Base-by-base conservation (phyloP, 2,888 invertebrate species). In the Platycheirus albimanus region DNA sequence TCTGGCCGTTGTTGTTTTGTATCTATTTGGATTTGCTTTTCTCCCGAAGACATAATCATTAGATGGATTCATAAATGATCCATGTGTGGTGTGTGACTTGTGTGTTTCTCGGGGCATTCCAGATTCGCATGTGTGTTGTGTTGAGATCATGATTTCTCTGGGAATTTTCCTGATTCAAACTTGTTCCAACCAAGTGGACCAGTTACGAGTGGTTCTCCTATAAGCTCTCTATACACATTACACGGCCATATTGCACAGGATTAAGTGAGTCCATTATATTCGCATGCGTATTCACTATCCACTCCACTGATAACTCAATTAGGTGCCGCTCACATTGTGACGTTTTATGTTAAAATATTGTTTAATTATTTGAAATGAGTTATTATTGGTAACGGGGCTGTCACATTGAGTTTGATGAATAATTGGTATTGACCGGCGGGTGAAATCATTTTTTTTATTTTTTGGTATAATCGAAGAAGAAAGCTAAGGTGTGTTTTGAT, bases 31-130 rank as follows among this genome's bases (percentile, higher is more conserved):
- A 36, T 75, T 64, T 70, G 70, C 75, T 75, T 75, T 80, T 71
- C 76, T 71, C 81, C 71, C 30, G 66, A 61, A 76, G 81, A 81
- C 81, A 81, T 76, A 81, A 76, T 81, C 81, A 77, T 76, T 81
- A 76, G 70, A 80, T n/a, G 52, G 30, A 66, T 76, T 76, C 76
- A 58, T 61, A 72, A 49, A 47, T 66, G 15, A 33, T 58, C n/a
- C 78, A 56, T 45, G 58, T 58, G 66, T 24, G 15, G 19, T 61
- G 19, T 61, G 43, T 45, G 61, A 61, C 61, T 61, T 75, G 69
- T 70, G 19, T 63, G 47, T 75, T 66, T 63, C 67, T 49, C 38
- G n/a, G 38, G 41, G 79, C 47, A 58, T 43, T 70, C 41, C 45
- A 45, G 17, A 43, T 45, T 17, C 4, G 19, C 11, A 13, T 15